Evolutionary conservation across 2,797 vertebrate species (phyloP).

Genomic region (Furcifer pardalis): DNA sequence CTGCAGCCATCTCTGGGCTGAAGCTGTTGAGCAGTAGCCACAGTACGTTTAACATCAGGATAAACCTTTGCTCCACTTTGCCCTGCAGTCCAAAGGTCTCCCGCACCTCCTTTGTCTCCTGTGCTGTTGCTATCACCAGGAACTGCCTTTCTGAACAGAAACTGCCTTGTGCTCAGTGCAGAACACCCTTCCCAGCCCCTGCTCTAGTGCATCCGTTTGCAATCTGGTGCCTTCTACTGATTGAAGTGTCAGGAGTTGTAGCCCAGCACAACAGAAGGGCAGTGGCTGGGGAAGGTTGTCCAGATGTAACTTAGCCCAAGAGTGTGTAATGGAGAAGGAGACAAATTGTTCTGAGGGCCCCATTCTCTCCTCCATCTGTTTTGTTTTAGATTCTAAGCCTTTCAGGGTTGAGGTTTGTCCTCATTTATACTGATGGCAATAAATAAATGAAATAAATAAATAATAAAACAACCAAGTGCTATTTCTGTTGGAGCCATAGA

Average conservation of each 20-base stretch:
- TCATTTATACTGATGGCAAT: too few relatives aligned
- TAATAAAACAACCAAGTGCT: conserved; percentile 8
- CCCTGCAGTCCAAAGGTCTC: neutral
- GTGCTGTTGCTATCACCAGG: neutral
- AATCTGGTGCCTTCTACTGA: too few relatives aligned
- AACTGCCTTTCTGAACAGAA: neutral
- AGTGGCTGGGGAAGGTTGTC: neutral
- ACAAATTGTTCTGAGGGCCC: too few relatives aligned
- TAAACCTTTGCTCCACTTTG: neutral
- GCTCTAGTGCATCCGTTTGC: too few relatives aligned
- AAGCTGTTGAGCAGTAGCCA: neutral
- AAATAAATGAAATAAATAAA: neutral
- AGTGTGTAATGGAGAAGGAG: neutral
- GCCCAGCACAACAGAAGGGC: neutral
- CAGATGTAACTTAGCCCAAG: neutral
- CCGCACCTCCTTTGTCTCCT: neutral
- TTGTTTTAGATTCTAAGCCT: neutral
- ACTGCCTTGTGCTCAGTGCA: too few relatives aligned
- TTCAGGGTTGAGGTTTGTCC: neutral
- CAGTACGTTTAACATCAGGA: too few relatives aligned
- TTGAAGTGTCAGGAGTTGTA: neutral
- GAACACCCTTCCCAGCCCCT: too few relatives aligned
- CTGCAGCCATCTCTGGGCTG: neutral
- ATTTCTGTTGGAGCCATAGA: conserved; percentile 10
- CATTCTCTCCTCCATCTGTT: neutral